Percentiles rank a stretch among this genome's conserved stretches.
phyloP scores from a whole-genome alignment of 2,888 invertebrate genomes.

The Tipula vernalis region DNA sequence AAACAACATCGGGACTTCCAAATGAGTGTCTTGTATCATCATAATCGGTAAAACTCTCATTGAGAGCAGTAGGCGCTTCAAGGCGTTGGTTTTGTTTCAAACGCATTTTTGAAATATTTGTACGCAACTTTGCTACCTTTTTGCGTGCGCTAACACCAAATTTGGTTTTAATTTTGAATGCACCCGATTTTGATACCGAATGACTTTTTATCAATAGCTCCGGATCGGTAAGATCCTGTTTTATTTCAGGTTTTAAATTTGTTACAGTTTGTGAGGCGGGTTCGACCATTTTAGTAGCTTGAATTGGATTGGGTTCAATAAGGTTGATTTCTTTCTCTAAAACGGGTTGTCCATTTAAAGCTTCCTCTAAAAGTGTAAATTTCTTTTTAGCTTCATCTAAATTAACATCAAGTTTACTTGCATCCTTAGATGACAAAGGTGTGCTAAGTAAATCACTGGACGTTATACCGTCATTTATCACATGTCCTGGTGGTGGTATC shows the following conservation, averaged over 20 bases:
- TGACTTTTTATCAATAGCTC: conserved; percentile 12
- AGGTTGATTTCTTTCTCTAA: background rate
- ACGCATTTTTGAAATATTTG: background rate
- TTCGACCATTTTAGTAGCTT: background rate
- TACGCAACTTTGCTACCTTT: background rate
- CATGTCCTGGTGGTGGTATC: background rate
- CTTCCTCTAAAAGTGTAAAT: background rate
- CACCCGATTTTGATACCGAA: background rate
- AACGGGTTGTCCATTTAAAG: background rate
- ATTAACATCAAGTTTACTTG: background rate
- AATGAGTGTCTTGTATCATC: conserved; percentile 30
- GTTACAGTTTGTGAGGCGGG: background rate
- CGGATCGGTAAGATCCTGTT: conserved; percentile 11
- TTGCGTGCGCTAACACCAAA: background rate
- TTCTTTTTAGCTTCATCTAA: background rate
- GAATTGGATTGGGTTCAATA: background rate
- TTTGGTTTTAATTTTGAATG: background rate
- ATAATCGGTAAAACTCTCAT: conserved; percentile 20
- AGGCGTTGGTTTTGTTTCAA: background rate
- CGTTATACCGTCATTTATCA: background rate
- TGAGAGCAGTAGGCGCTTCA: background rate
- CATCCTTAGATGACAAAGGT: background rate
- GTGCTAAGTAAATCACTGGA: background rate
- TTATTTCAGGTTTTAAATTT: background rate
- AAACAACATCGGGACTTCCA: conserved; percentile 24